Conservation (phyloP, 2,113 vertebrate species). For the Chinchilla lanigera region DNA sequence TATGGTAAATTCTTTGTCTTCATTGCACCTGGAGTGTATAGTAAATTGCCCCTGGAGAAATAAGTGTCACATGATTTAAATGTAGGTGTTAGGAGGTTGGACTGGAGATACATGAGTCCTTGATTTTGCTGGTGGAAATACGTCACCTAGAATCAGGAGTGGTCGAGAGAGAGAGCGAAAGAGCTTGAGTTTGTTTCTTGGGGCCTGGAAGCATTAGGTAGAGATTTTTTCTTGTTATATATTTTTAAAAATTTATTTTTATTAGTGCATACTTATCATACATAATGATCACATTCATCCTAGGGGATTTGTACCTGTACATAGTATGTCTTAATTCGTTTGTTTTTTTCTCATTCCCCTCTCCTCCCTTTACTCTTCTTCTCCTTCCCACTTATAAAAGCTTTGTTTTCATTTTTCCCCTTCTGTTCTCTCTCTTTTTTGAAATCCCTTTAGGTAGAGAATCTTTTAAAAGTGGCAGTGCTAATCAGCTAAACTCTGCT, state of each 20-base stretch:
- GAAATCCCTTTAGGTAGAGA: background rate
- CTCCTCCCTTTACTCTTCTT: background rate
- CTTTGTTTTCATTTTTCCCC: background rate
- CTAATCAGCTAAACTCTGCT: background rate
- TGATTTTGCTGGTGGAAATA: background rate
- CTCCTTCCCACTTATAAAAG: background rate
- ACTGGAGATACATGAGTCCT: background rate
- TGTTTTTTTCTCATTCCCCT: background rate
- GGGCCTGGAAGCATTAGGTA: background rate
- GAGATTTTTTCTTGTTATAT: background rate
- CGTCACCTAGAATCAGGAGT: background rate
- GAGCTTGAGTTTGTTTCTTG: background rate
- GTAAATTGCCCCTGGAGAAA: background rate
- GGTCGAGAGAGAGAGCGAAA: background rate
- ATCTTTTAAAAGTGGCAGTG: background rate
- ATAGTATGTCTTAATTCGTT: background rate
- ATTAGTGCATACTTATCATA: background rate
- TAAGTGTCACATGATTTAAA: background rate
- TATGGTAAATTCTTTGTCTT: slow-evolving; percentile 1
- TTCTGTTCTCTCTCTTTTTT: background rate
- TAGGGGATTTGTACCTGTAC: background rate
- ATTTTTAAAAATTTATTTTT: background rate
- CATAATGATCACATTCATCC: background rate
- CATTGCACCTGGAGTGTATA: background rate
- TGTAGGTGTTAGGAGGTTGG: background rate